Percentiles rank a stretch among this genome's conserved stretches.
Evolutionary conservation across 1,140 invertebrate genomes (phyloP).

Genomic region (Steinernema feltiae): DNA sequence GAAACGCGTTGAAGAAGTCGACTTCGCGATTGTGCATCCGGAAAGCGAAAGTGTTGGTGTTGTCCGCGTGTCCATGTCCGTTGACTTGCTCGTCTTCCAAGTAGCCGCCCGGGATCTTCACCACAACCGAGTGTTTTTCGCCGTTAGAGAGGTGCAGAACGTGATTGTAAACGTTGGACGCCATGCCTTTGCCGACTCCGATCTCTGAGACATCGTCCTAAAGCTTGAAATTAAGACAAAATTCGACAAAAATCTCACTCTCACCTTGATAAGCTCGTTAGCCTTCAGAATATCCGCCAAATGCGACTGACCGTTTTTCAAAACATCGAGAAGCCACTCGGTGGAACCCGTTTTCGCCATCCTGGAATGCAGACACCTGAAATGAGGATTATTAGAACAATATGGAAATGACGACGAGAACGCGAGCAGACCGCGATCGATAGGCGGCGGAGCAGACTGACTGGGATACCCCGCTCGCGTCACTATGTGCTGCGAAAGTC

Average conservation of each 20-base stretch:
- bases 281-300: neutral
- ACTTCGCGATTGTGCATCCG: neutral
- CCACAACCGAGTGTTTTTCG: neutral
- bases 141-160: neutral
- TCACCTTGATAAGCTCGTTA: neutral
- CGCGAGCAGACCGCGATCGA: too few relatives aligned
- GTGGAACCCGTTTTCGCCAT: slow-evolving; percentile 5
- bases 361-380: too few relatives aligned
- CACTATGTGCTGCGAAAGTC: too few relatives aligned
- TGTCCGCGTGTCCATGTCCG: neutral
- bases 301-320: neutral
- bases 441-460: too few relatives aligned
- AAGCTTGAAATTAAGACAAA: neutral
- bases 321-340: neutral
- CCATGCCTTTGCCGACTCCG: neutral
- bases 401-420: too few relatives aligned
- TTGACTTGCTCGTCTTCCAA: neutral
- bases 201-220: neutral
- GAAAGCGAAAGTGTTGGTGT: neutral
- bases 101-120: neutral
- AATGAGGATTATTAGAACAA: too few relatives aligned
- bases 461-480: too few relatives aligned
- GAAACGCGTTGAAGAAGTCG: neutral
- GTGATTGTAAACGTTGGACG: neutral
- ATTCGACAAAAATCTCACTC: neutral